Conservation (phyloP, 2,888 invertebrate genomes). For the Chymomyza fuscimana region DNA sequence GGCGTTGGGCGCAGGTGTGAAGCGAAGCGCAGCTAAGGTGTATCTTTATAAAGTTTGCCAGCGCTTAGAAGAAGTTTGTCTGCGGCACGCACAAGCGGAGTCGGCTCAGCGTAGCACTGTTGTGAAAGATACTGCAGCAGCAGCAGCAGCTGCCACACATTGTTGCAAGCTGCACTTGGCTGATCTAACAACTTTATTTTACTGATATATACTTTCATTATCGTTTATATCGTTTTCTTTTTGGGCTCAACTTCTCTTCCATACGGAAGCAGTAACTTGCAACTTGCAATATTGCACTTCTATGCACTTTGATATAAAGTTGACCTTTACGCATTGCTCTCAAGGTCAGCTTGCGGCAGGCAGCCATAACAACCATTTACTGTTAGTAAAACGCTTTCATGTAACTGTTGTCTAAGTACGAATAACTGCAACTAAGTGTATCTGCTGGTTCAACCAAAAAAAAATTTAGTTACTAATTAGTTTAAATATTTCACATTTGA, state of each 20-base stretch:
- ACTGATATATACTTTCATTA: not conserved
- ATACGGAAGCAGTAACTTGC: not conserved
- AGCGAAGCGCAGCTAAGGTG: conserved; percentile 75
- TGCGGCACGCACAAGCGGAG: too few relatives aligned
- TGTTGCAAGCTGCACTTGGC: too few relatives aligned
- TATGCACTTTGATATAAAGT: not conserved
- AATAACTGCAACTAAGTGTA: not conserved
- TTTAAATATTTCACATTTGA: not conserved
- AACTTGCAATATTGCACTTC: not conserved
- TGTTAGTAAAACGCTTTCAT: not conserved
- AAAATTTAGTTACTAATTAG: not conserved
- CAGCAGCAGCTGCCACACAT: too few relatives aligned
- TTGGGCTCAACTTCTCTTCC: not conserved
- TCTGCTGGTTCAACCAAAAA: too few relatives aligned
- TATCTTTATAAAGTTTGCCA: conserved; percentile 75
- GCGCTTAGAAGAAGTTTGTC: not conserved
- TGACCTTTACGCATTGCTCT: not conserved
- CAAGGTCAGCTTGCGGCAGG: not conserved
- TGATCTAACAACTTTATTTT: not conserved
- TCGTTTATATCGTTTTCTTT: not conserved
- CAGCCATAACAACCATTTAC: not conserved
- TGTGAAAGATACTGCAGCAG: too few relatives aligned
- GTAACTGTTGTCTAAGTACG: not conserved
- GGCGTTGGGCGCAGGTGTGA: conserved; percentile 75
- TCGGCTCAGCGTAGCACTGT: too few relatives aligned